phyloP scores from a whole-genome alignment of 2,888 invertebrate species.

The Rhogogaster chlorosoma region DNA sequence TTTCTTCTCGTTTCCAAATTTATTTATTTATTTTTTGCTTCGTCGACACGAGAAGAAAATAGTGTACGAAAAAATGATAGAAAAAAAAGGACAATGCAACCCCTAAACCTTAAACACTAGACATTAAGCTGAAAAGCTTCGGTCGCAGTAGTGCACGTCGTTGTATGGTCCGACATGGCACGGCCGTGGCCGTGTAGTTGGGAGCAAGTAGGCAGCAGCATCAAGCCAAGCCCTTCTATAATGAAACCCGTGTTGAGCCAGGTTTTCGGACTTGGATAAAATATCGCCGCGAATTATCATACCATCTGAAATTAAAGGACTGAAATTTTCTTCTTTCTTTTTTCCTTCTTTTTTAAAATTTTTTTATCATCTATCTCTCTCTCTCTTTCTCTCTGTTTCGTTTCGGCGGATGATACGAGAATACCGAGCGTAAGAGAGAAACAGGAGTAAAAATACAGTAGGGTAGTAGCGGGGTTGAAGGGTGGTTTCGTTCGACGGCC shows the following conservation, averaged over 20 bases:
- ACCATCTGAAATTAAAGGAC: conserved; percentile 76
- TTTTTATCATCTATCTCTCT: neutral
- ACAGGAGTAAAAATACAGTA: neutral
- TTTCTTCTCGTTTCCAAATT: too few relatives aligned
- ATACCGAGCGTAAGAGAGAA: neutral
- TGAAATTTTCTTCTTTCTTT: conserved; percentile 67
- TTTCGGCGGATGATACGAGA: conserved; percentile 54
- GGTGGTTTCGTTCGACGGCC: neutral
- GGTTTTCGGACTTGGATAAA: conserved; percentile 61
- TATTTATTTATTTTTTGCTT: too few relatives aligned
- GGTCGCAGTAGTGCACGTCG: too few relatives aligned
- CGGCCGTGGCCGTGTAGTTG: too few relatives aligned
- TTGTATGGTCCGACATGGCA: too few relatives aligned
- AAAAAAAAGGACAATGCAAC: too few relatives aligned
- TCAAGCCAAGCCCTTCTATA: neutral
- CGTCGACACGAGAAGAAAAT: too few relatives aligned
- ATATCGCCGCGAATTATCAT: conserved; percentile 76
- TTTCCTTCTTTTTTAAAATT: neutral
- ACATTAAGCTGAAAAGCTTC: too few relatives aligned
- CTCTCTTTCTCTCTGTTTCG: neutral
- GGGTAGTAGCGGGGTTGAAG: neutral
- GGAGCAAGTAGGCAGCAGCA: too few relatives aligned
- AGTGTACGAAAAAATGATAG: neutral
- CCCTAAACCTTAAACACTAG: too few relatives aligned
- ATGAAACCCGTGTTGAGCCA: conserved; percentile 66